Conservation (phyloP, 2,888 invertebrate species). For the Cloeon dipterum region DNA sequence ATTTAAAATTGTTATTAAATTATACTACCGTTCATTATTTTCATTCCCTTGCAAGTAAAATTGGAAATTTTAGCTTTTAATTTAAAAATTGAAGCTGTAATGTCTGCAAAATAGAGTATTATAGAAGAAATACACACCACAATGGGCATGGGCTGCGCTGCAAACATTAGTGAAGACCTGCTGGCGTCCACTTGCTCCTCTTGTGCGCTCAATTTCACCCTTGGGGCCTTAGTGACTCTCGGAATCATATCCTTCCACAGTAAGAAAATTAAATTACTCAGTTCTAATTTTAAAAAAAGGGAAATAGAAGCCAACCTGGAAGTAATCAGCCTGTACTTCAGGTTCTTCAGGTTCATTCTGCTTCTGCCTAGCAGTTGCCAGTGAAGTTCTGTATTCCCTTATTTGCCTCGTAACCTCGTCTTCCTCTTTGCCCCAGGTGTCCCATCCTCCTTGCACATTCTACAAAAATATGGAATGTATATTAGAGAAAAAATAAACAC, state of each 20-base stretch:
- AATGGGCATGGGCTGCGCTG: neutral
- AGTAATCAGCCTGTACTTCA: too few species aligned
- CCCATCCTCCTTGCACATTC: neutral
- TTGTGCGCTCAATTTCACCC: neutral
- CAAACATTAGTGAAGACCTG: neutral
- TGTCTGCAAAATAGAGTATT: too few species aligned
- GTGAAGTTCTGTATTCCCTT: neutral
- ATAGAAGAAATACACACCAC: too few species aligned
- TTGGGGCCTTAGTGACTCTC: neutral
- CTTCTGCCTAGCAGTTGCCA: neutral
- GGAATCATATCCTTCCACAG: neutral
- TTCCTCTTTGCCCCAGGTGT: neutral
- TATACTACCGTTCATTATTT: too few species aligned
- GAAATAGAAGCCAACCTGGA: neutral
- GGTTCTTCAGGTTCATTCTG: neutral
- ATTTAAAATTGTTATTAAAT: too few species aligned
- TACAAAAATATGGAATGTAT: too few species aligned
- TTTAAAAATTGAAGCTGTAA: too few species aligned
- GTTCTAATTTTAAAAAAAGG: too few species aligned
- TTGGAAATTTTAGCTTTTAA: too few species aligned
- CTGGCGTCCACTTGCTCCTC: neutral
- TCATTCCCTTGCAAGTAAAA: too few species aligned
- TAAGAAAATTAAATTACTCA: too few species aligned
- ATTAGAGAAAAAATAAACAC: too few species aligned
- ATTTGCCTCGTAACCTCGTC: neutral